Evolutionary conservation across 2,888 invertebrate genomes (phyloP), one percentile per base, ranked within the genome.

Genomic region (Temnothorax unifasciatus): DNA sequence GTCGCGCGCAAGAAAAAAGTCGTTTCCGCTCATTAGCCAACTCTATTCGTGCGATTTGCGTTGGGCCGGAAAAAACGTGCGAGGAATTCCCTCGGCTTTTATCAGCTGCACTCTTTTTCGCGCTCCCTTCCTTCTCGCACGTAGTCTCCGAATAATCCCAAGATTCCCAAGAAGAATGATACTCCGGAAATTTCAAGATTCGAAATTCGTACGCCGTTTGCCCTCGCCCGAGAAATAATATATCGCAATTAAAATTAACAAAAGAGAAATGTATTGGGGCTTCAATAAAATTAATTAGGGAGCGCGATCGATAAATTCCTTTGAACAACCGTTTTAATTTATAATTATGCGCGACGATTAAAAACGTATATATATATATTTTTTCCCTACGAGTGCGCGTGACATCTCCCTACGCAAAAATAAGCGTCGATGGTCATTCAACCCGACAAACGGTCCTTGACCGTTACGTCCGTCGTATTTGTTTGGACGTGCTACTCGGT

Each of bases 401-500:
- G n/a, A 8, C 29, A 34, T 15, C 47, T 47, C 15, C 15, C 13
- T 34, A 21, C 29, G n/a, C 44, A 44, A 76, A 52, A 52, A 66
- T 54, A 54, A 41, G 0, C 25, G 25, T n/a, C 41, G 13, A 29
- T 54, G 34, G 25, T 61, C 38, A 5, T 54, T 59, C 59, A 47
- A 34, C 29, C 15, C 34, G 21, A 57, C 57, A 38, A 71, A 47
- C 47, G 47, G 38, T 61, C 34, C 47, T 79, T 47, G 59, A 68
- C 29, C 44, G 41, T 69, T 69, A 41, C 18, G 57, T 25, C 9
- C 18, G 9, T 0, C 34, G 71, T 59, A 18, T 38, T 50, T 25
- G 47, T 25, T 71, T 13, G 21, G 59, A 50, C 34, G 25, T 61
- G 29, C 29, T 59, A 52, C 69, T 59, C 47, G 34, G 21, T 50